phyloP scores from a whole-genome alignment of 2,888 invertebrate genomes.

The Scaptodrosophila latifasciaeformis region DNA sequence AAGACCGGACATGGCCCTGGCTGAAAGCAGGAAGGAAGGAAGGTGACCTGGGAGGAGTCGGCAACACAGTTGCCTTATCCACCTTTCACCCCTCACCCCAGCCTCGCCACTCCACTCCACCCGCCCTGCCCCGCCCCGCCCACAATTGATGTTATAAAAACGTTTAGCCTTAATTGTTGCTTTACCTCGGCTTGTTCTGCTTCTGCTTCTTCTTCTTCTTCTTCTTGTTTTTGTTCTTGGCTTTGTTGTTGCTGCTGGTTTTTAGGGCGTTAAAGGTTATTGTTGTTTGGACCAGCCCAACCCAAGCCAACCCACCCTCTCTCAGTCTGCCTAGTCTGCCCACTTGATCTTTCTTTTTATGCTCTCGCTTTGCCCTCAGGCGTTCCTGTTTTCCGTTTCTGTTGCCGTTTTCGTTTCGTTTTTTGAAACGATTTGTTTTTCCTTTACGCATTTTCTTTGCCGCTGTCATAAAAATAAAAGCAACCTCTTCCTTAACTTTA shows the following conservation, averaged over 20 bases:
- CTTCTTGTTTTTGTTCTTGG: background rate
- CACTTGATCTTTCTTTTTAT: too few species aligned
- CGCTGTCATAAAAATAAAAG: constrained; percentile 37
- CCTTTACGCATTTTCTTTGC: constrained; percentile 35
- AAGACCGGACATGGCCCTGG: too few species aligned
- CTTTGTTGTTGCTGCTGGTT: too few species aligned
- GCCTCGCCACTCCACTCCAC: too few species aligned
- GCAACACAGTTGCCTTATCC: too few species aligned
- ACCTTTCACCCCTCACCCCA: background rate
- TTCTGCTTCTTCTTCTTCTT: background rate
- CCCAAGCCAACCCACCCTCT: too few species aligned
- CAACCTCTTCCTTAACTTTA: background rate
- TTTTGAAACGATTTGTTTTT: constrained; percentile 48
- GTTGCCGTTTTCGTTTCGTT: constrained; percentile 28
- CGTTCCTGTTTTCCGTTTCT: constrained; percentile 27
- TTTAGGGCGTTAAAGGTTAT: constrained; percentile 51
- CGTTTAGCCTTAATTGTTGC: constrained; percentile 59
- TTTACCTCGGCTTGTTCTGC: constrained; percentile 5
- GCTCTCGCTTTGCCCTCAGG: too few species aligned
- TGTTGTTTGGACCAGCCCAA: too few species aligned
- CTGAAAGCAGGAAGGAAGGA: too few species aligned
- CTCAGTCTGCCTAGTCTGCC: too few species aligned
- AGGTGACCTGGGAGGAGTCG: too few species aligned
- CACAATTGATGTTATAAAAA: constrained; percentile 53
- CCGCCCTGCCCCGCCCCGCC: constrained; percentile 15